Evolutionary conservation across 1,140 invertebrate genomes (phyloP).

Genomic region (Battus philenor): DNA sequence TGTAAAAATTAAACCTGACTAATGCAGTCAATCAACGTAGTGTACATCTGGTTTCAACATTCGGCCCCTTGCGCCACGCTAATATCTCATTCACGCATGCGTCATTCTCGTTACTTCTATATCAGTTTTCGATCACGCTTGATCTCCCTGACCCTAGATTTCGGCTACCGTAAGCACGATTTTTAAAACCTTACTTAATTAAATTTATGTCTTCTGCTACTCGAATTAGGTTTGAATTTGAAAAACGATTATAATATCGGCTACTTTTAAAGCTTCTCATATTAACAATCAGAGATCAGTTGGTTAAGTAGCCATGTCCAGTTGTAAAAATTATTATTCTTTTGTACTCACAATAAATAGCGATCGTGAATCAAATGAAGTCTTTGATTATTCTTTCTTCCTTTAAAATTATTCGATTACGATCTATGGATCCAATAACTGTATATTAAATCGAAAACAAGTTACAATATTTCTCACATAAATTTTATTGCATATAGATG

Average conservation of each 20-base stretch:
- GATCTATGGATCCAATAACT: no score
- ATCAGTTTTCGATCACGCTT: constrained; percentile 71
- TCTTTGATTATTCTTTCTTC: no score
- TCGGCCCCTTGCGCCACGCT: constrained; percentile 29
- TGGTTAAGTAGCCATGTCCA: constrained; percentile 50
- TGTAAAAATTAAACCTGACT: constrained; percentile 10
- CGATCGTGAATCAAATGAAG: no score
- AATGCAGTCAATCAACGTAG: constrained; percentile 16
- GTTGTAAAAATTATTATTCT: constrained; percentile 31
- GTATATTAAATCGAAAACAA: no score
- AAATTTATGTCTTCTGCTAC: constrained; percentile 22
- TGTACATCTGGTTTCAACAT: constrained; percentile 27
- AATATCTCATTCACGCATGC: constrained; percentile 71
- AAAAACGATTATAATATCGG: constrained; percentile 9
- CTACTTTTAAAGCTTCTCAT: constrained; percentile 50
- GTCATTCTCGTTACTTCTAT: constrained; percentile 63
- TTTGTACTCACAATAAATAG: constrained; percentile 35
- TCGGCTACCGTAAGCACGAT: constrained; percentile 70
- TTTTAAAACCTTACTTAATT: constrained; percentile 27
- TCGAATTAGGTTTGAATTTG: constrained; percentile 29
- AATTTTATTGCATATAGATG: constrained; percentile 3
- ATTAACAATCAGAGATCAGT: constrained; percentile 64
- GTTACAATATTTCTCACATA: constrained; percentile 10
- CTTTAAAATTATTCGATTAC: no score
- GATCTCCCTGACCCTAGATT: constrained; percentile 67